Evolutionary conservation across 2,888 invertebrate genomes (phyloP).

Genomic region (Ariolimax columbianus): DNA sequence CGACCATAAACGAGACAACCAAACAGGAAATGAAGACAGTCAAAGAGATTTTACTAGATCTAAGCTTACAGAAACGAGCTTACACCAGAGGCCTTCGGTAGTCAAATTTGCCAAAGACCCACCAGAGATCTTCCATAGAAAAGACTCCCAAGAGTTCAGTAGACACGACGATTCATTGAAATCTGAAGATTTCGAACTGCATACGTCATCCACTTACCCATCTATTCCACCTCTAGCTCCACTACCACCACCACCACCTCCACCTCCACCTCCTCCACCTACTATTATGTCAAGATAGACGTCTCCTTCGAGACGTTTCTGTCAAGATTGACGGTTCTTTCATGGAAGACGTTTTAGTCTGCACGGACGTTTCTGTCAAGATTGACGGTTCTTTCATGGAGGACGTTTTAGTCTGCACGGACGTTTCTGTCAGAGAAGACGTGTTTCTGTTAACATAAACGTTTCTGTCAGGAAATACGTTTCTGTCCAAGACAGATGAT

Average conservation of each 20-base stretch:
- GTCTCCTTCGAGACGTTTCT: no score
- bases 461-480: no score
- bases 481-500: no score
- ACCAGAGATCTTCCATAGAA: conserved; percentile 53
- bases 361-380: no score
- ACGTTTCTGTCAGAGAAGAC: no score
- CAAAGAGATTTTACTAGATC: background rate
- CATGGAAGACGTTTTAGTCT: no score
- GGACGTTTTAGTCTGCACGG: no score
- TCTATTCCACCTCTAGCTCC: conserved; percentile 24
- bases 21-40: background rate
- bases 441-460: no score
- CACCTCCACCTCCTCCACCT: conserved; percentile 54
- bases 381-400: no score
- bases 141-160: background rate
- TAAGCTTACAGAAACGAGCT: background rate
- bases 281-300: no score
- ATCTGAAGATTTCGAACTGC: background rate
- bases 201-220: background rate
- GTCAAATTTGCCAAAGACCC: conserved; percentile 54
- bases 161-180: conserved; percentile 3
- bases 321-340: no score
- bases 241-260: conserved; percentile 55
- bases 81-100: background rate
- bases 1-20: background rate